Base-by-base conservation (phyloP, 2,113 vertebrate species). In the Hassar affinis region DNA sequence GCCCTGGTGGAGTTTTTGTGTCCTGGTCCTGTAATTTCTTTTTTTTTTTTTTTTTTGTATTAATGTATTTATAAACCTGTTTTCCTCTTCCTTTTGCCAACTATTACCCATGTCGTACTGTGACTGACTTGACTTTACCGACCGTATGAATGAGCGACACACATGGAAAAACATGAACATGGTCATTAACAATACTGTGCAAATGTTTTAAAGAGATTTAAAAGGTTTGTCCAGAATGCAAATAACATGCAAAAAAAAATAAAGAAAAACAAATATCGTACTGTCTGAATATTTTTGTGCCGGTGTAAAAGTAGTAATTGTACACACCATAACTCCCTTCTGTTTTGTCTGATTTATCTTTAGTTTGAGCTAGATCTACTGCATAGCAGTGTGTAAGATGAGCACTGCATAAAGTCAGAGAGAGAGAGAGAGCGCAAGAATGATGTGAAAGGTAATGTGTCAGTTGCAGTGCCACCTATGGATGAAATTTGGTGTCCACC, bases 41-140 rank as follows among this genome's bases (percentile, higher is more conserved):
- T n/a, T 15, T 25, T 14, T 6, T 88, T 91, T 75, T 78, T 76
- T 7, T 69, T 42, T 49, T 72, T 72, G 86, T 92, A 87, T 90
- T 87, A 83, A 88, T 88, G 54, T 94, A 93, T 93, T 94, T 94
- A 93, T 94, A 88, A 87, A 80, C 61, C 85, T 87, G 75, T 88
- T 87, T 64, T 83, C 87, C 33, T 76, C 78, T 88, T 89, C 86
- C 85, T 85, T 92, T 92, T 89, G 88, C 90, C 92, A 90, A 84
- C 89, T 91, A 85, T 90, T 85, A 87, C 90, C 93, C 91, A 90
- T 89, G 88, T 91, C 90, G 86, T 89, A 94, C 93, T 94, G 94
- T 93, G 94, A 95, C 94, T 89, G 94, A 94, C 93, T 93, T 92
- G 93, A 95, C 93, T 92, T 93, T 90, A 93, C 92, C 93, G 94